phyloP scores from a whole-genome alignment of 2,113 vertebrate species.

The Hydropotes inermis region DNA sequence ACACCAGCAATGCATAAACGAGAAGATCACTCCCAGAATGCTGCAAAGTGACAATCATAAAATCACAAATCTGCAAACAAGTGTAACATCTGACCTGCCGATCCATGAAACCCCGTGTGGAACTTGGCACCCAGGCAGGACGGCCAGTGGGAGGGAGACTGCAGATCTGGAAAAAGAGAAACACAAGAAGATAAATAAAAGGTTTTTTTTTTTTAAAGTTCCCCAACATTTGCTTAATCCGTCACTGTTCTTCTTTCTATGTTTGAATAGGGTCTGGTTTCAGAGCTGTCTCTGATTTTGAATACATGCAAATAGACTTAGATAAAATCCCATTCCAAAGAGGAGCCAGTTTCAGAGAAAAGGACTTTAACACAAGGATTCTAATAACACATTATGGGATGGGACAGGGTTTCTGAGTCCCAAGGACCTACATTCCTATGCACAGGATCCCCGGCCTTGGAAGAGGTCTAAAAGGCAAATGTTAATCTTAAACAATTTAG shows the following conservation, averaged over 20 bases:
- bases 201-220: background rate
- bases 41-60: background rate
- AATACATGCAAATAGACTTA: slow-evolving; percentile 47
- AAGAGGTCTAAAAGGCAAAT: background rate
- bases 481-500: background rate
- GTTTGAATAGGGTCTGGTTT: slow-evolving; percentile 48
- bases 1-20: background rate
- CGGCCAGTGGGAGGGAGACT: background rate
- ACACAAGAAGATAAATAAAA: slow-evolving; percentile 47
- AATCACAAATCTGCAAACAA: background rate
- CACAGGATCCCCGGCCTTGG: background rate
- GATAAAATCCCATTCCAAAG: slow-evolving; percentile 45
- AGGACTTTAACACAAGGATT: background rate
- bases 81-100: slow-evolving; percentile 63
- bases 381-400: background rate
- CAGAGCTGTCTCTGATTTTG: slow-evolving; percentile 50
- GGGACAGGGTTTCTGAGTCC: background rate
- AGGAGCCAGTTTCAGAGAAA: background rate
- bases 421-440: background rate
- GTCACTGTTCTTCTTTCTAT: slow-evolving; percentile 32
- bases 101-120: slow-evolving; percentile 48
- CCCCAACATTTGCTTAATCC: slow-evolving; percentile 46
- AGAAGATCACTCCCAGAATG: background rate
- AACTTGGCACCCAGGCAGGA: slow-evolving; percentile 41
- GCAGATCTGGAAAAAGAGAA: slow-evolving; percentile 62